These are phyloP conservation scores for Dinothrombium tinctorium DNA, from an alignment of 1,140 invertebrate species.

Conservation along the genomic window DNA sequence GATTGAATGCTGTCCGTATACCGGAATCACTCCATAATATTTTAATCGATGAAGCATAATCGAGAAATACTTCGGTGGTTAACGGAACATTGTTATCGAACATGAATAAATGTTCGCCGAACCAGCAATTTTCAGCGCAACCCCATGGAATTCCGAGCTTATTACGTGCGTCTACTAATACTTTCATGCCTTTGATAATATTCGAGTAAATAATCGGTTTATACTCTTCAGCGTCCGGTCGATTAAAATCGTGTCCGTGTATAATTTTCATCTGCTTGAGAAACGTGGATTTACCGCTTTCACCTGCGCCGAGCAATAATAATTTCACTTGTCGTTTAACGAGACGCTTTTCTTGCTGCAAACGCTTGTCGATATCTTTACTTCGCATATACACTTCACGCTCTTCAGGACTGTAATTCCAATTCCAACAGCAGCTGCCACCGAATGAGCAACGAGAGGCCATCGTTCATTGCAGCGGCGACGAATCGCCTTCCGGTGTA, in stretches of 20 bases:
- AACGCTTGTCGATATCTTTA: conserved; percentile 57
- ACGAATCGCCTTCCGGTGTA: no score
- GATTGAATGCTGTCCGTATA: conserved; percentile 64
- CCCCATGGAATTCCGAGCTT: conserved; percentile 83
- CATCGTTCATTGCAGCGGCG: no score
- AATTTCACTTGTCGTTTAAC: conserved; percentile 45
- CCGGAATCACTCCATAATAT: conserved; percentile 68
- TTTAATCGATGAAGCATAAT: conserved; percentile 51
- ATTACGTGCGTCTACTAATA: conserved; percentile 75
- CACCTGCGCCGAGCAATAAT: conserved; percentile 59
- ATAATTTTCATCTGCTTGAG: conserved; percentile 99
- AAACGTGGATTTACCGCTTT: conserved; percentile 89
- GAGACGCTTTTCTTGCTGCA: conserved; percentile 35
- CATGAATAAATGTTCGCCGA: conserved; percentile 28
- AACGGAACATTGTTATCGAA: conserved; percentile 37
- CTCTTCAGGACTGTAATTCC: no score
- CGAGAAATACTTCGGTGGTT: conserved; percentile 50
- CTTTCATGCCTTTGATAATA: conserved; percentile 78
- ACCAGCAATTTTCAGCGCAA: conserved; percentile 43
- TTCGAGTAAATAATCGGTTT: conserved; percentile 73
- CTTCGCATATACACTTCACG: no score
- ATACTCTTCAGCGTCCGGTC: conserved; percentile 55
- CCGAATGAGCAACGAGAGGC: no score
- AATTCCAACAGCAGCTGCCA: no score
- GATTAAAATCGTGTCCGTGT: conserved; percentile 70